Conservation (phyloP, 1,140 invertebrate genomes). For the Drosophila navojoa region DNA sequence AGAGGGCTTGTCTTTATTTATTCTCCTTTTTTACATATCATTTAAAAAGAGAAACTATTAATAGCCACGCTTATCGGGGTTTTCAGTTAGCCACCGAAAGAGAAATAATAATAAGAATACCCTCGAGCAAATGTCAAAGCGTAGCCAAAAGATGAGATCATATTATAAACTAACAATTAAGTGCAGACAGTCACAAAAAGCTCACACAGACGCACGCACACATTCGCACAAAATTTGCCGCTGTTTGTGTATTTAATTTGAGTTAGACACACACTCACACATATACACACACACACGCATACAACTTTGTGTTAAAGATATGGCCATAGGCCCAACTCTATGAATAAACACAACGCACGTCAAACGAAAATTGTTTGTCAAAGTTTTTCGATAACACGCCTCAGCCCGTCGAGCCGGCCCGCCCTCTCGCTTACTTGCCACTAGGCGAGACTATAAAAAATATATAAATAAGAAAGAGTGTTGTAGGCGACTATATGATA, state of each 20-base stretch:
- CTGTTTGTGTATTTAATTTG: conserved; percentile 76
- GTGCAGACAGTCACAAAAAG: conserved; percentile 51
- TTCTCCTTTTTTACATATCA: neutral
- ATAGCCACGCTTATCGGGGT: conserved; percentile 33
- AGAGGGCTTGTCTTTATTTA: conserved; percentile 23
- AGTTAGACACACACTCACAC: conserved; percentile 37
- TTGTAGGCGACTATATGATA: neutral
- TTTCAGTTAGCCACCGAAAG: conserved; percentile 32
- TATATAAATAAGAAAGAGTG: neutral
- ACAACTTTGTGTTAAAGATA: neutral
- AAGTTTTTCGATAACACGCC: conserved; percentile 74
- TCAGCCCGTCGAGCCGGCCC: neutral
- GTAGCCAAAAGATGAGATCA: conserved; percentile 45
- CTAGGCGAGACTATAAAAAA: conserved; percentile 37
- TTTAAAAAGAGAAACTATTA: conserved; percentile 29
- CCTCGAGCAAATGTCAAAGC: conserved; percentile 37
- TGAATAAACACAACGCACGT: conserved; percentile 71
- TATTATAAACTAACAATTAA: conserved; percentile 77
- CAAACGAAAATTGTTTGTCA: conserved; percentile 77
- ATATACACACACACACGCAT: conserved; percentile 9
- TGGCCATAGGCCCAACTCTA: conserved; percentile 41
- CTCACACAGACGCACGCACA: conserved; percentile 12
- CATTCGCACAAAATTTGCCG: conserved; percentile 35
- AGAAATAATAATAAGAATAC: conserved; percentile 3
- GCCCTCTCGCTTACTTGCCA: conserved; percentile 6